Evolutionary conservation across 2,888 invertebrate genomes (phyloP).

Genomic region (Phyllotreta striolata): DNA sequence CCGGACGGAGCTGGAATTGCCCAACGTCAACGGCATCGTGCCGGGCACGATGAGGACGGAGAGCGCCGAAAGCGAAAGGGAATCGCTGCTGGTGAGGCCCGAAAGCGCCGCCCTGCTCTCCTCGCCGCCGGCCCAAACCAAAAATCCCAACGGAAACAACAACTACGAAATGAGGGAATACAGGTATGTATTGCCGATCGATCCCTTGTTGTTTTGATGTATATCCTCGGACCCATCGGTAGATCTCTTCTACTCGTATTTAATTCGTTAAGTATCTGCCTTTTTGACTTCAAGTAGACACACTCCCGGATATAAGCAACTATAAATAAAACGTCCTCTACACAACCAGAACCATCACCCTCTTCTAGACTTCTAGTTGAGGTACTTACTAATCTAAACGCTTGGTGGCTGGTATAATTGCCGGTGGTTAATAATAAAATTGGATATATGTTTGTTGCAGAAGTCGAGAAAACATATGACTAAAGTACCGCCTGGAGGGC

Average conservation of each 20-base stretch:
- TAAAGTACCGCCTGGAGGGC: constrained; percentile 79
- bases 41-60: constrained; percentile 61
- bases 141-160: constrained; percentile 78
- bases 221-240: not conserved
- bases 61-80: constrained; percentile 66
- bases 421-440: not conserved
- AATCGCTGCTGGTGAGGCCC: constrained; percentile 66
- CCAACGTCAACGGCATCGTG: constrained; percentile 68
- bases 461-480: constrained; percentile 70
- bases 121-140: constrained; percentile 58
- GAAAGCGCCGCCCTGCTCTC: constrained; percentile 62
- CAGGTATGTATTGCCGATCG: constrained; percentile 49
- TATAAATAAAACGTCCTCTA: too few relatives aligned
- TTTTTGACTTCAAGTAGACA: too few relatives aligned
- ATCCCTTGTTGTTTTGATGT: not conserved
- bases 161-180: constrained; percentile 83
- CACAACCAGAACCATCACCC: too few relatives aligned
- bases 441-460: constrained; percentile 41
- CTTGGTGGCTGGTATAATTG: too few relatives aligned
- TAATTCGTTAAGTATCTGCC: too few relatives aligned
- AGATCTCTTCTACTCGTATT: too few relatives aligned
- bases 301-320: too few relatives aligned
- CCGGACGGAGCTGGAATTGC: constrained; percentile 69
- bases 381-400: too few relatives aligned
- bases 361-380: too few relatives aligned